Base-by-base conservation (phyloP, 2,797 vertebrate species). In the Eutrigla gurnardus region DNA sequence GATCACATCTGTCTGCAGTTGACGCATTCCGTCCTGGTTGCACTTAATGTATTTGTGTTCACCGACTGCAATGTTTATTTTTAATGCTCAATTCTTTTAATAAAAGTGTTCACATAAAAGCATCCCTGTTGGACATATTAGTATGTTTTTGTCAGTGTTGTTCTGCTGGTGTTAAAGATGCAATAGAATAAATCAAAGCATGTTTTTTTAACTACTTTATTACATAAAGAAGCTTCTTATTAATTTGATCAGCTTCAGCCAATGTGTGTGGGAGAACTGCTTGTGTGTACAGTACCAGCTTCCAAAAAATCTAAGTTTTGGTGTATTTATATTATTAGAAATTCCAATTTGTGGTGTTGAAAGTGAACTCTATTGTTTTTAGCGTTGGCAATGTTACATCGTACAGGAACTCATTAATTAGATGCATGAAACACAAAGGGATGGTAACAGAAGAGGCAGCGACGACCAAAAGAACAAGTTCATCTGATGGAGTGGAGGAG, bases 261-360 rank as follows among this genome's bases (percentile, higher is more conserved):
- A 79, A 57, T 3, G 10, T 54, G 57, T 70, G 84, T 73, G 69
- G 63, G 75, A 80, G 62, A 62, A 6, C 35, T 66, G 49, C 9
- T 70, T 72, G 11, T 62, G 61, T 63, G 52, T 64, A 7, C 42
- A 25, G 7, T n/a, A 7, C 52, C 49, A 39, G 46, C 43, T 25
- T 71, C 72, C 75, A 76, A 45, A 78, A 69, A 54, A 15, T 18
- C 39, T 32, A 9, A n/a, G 6, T 1, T 37, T 42, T 11, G 11
- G 32, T 37, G 32, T 4, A 15, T 67, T 66, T 13, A 32, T 65
- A 17, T 69, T 59, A 49, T 49, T 72, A 45, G 63, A 49, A 73
- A 64, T 52, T 10, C 49, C 3, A 36, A n/a, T 55, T 45, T 42
- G 4, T 10, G 10, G 25, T 36, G 10, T 52, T 73, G 33, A 12